Percentiles rank a stretch among this genome's conserved stretches.
Evolutionary conservation across 2,888 invertebrate species (phyloP).

Genomic region (Apamea epomidion): DNA sequence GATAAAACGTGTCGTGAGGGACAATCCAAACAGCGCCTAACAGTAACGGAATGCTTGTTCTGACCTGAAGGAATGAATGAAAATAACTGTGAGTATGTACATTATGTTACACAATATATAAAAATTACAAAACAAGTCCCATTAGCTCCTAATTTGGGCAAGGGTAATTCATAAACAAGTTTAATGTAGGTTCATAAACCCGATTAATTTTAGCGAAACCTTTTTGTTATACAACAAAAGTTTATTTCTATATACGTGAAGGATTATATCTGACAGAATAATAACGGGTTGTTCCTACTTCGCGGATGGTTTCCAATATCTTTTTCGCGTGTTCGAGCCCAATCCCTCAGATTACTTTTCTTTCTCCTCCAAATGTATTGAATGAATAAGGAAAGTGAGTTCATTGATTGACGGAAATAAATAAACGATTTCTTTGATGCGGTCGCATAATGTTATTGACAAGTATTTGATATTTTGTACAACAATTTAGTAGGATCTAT

Average conservation of each 20-base stretch:
- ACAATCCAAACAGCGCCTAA: too few species aligned
- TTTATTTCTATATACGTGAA: slow-evolving; percentile 72
- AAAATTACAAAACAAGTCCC: not conserved
- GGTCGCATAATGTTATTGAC: slow-evolving; percentile 30
- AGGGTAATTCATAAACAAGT: slow-evolving; percentile 10
- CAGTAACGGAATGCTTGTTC: too few species aligned
- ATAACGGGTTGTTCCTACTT: slow-evolving; percentile 78
- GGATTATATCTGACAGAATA: slow-evolving; percentile 77
- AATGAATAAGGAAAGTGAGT: slow-evolving; percentile 80
- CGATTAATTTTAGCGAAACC: slow-evolving; percentile 25
- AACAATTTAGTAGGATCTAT: slow-evolving; percentile 16
- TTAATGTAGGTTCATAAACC: not conserved
- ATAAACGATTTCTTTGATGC: slow-evolving; percentile 71
- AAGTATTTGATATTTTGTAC: slow-evolving; percentile 44
- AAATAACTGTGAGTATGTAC: too few species aligned
- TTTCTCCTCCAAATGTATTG: slow-evolving; percentile 78
- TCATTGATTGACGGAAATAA: slow-evolving; percentile 79
- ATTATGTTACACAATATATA: too few species aligned
- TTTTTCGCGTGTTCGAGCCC: slow-evolving; percentile 82
- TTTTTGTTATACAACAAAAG: slow-evolving; percentile 61
- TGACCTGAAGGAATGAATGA: too few species aligned
- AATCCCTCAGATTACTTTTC: slow-evolving; percentile 83
- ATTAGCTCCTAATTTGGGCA: slow-evolving; percentile 15
- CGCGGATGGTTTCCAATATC: slow-evolving; percentile 82
- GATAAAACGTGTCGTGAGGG: too few species aligned